These are phyloP conservation scores for Drosophila lacteicornis DNA, from an alignment of 1,140 invertebrate species.

Conservation along the genomic window DNA sequence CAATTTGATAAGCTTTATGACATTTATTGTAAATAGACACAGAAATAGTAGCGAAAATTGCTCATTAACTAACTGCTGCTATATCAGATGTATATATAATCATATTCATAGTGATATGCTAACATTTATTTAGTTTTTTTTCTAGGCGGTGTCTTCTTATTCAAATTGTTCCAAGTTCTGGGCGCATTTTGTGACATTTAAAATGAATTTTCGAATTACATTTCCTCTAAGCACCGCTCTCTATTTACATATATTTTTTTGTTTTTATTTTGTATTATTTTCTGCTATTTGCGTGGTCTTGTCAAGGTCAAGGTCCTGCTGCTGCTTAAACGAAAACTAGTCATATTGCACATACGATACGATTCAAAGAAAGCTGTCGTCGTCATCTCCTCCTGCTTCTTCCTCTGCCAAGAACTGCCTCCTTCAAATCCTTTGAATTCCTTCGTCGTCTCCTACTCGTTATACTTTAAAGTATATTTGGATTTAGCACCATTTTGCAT, in stretches of 20 bases:
- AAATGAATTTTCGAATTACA: conserved; percentile 15
- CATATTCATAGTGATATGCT: conserved; percentile 72
- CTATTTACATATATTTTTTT: conserved; percentile 41
- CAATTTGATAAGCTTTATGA: conserved; percentile 56
- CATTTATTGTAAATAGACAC: conserved; percentile 80
- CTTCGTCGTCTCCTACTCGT: conserved; percentile 25
- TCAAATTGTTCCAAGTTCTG: conserved; percentile 9
- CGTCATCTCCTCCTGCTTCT: conserved; percentile 4
- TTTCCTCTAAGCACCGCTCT: conserved; percentile 30
- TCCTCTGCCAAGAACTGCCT: conserved; percentile 11
- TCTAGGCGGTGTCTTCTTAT: conserved; percentile 19
- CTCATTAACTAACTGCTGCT: conserved; percentile 60
- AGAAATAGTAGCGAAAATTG: conserved; percentile 74
- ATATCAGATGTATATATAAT: conserved; percentile 55
- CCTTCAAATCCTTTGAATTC: conserved; percentile 11
- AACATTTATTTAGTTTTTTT: conserved; percentile 66
- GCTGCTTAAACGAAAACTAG: conserved; percentile 87
- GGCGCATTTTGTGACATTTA: conserved; percentile 24
- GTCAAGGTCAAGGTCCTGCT: conserved; percentile 18
- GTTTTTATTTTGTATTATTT: conserved; percentile 27
- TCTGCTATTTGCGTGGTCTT: conserved; percentile 47
- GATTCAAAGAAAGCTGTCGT: conserved; percentile 34
- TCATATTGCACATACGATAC: conserved; percentile 86
- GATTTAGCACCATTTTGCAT: conserved; percentile 84
- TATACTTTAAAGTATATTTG: conserved; percentile 81